Percentiles rank a stretch among this genome's conserved stretches.
Evolutionary conservation across 2,113 vertebrate genomes (phyloP).

Genomic region (Lagopus muta): DNA sequence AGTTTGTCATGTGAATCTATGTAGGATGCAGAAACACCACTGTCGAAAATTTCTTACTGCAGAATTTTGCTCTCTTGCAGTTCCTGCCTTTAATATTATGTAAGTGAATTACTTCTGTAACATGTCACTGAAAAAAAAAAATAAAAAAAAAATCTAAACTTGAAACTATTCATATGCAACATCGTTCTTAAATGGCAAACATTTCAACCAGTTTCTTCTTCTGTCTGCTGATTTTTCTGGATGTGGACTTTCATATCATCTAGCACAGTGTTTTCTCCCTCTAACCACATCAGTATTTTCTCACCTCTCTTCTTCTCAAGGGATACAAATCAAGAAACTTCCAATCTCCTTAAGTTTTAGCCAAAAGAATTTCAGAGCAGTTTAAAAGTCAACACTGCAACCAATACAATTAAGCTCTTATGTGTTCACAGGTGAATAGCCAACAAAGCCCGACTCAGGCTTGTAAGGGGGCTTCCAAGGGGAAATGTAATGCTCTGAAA

Average conservation of each 20-base stretch:
- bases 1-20: not conserved
- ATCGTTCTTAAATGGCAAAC: not conserved
- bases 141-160: not conserved
- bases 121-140: not conserved
- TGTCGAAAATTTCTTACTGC: not conserved
- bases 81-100: not conserved
- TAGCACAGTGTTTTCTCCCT: not conserved
- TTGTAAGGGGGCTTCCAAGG: not conserved
- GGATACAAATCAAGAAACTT: not conserved
- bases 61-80: not conserved
- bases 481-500: not conserved
- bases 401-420: not conserved
- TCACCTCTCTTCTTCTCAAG: not conserved
- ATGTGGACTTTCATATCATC: not conserved
- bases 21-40: not conserved
- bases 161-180: not conserved
- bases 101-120: not conserved
- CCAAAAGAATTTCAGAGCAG: not conserved
- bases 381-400: not conserved
- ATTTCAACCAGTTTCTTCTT: not conserved
- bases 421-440: not conserved
- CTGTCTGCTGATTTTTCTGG: not conserved
- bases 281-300: not conserved
- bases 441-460: not conserved
- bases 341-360: not conserved